Percentiles rank a stretch among this genome's conserved stretches.
Conservation (phyloP, 2,888 invertebrate species). For the Dicyrtomina minuta region DNA sequence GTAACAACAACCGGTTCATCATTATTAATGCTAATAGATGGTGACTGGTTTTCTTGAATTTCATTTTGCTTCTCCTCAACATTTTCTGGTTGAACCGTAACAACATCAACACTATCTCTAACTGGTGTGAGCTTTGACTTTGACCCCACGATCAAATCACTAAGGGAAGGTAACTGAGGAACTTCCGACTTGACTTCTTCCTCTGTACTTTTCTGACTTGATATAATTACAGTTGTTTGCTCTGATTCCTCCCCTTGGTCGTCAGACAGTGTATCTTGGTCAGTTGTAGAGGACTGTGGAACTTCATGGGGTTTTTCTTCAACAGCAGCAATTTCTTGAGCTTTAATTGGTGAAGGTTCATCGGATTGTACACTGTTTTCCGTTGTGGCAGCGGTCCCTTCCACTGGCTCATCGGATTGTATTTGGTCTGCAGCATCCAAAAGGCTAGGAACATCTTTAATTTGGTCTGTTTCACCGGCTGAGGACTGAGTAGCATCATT, state of each 20-base stretch:
- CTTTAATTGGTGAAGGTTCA: neutral
- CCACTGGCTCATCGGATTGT: neutral
- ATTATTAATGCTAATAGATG: neutral
- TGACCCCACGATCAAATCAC: neutral
- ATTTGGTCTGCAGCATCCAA: neutral
- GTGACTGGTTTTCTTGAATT: neutral
- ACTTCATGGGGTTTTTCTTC: neutral
- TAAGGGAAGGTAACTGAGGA: neutral
- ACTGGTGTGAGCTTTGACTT: neutral
- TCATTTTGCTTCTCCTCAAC: neutral
- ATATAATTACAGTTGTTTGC: neutral
- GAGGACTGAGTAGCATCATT: neutral
- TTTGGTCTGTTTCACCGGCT: neutral
- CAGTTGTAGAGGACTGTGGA: neutral
- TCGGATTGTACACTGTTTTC: neutral
- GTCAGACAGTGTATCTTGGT: neutral
- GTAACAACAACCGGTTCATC: neutral
- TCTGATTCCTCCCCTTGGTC: neutral
- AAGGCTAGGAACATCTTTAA: too few relatives aligned
- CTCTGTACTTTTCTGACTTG: neutral
- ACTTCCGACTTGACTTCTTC: neutral
- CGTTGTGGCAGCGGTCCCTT: neutral
- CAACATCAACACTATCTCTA: neutral
- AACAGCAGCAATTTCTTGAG: too few relatives aligned
- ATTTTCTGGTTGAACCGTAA: neutral